phyloP scores from a whole-genome alignment of 92 coral and sea anemone species.

The Isaurus tuberculatus region DNA sequence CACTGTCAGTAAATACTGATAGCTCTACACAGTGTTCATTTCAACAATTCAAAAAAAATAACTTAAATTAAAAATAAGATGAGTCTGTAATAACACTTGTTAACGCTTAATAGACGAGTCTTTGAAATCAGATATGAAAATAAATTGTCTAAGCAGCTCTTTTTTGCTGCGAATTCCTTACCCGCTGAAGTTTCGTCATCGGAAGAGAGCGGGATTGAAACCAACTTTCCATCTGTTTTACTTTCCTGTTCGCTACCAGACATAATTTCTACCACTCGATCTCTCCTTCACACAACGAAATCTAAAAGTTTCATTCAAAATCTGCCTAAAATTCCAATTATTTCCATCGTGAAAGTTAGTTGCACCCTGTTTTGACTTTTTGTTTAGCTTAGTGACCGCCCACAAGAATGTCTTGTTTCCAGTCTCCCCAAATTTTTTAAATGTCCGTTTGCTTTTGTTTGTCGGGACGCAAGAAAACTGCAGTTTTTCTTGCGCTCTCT shows the following conservation, averaged over 20 bases:
- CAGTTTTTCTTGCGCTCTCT: no score
- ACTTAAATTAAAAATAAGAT: no score
- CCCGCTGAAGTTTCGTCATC: slow-evolving; percentile 89
- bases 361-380: not conserved
- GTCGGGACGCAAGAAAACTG: no score
- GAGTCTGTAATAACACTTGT: not conserved
- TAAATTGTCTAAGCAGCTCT: not conserved
- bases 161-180: slow-evolving; percentile 21
- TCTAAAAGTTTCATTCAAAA: not conserved
- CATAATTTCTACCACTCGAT: slow-evolving; percentile 47
- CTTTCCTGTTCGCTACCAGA: slow-evolving; percentile 78
- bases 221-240: slow-evolving; percentile 78
- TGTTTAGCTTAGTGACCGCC: slow-evolving; percentile 6
- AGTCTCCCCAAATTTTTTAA: no score
- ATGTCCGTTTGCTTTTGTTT: no score
- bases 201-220: slow-evolving; percentile 94
- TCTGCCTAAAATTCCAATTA: not conserved
- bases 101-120: not conserved
- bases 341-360: not conserved
- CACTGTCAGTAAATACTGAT: no score
- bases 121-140: not conserved
- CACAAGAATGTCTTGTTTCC: not conserved
- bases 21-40: no score
- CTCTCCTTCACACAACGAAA: not conserved
- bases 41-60: no score